Evolutionary conservation across 1,140 invertebrate genomes (phyloP), one percentile per base, ranked within the genome.

Genomic region (Dysdera silvatica): DNA sequence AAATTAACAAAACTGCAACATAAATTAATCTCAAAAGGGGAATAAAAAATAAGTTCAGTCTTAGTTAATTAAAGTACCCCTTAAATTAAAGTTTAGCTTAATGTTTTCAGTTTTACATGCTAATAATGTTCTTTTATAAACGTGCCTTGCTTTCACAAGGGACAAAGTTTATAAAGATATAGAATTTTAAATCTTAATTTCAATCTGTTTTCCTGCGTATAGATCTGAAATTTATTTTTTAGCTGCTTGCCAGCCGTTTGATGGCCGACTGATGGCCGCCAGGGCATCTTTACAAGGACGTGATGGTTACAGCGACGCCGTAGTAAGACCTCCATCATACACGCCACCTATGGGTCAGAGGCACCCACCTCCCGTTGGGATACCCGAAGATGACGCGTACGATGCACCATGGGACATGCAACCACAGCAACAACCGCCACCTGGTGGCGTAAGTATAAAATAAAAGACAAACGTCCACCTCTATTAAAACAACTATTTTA

Each of bases 321-420:
- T 54, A n/a, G 51, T 52, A 4, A 48, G 52, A 24, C 61, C 52
- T 8, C 61, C 61, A 6, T 56, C 61, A 3, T 63, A 55, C 23
- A 55, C 52, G 1, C 52, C 61, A 12, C 61, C 61, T 23, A 47
- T 49, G 41, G 61, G 61, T n/a, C 41, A 28, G 14, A 57, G 62
- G 24, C 55, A 65, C 29, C 62, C 61, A n/a, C 48, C 40, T 41
- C 16, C 16, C n/a, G 55, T 58, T n/a, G 62, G 47, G 6, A 26
- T 65, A 20, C 62, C 62, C 3, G 62, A 65, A 5, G 62, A 65
- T 29, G 62, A 65, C 37, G 62, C 62, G 20, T 65, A 65, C 40
- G 62, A 65, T 45, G 62, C 62, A 8, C 62, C 62, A 8, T 65
- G 62, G 62, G 62, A 65, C 18, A 65, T 58, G 55, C 48, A 54